Conservation (phyloP, 2,113 vertebrate species). For the Bubalus kerabau region DNA sequence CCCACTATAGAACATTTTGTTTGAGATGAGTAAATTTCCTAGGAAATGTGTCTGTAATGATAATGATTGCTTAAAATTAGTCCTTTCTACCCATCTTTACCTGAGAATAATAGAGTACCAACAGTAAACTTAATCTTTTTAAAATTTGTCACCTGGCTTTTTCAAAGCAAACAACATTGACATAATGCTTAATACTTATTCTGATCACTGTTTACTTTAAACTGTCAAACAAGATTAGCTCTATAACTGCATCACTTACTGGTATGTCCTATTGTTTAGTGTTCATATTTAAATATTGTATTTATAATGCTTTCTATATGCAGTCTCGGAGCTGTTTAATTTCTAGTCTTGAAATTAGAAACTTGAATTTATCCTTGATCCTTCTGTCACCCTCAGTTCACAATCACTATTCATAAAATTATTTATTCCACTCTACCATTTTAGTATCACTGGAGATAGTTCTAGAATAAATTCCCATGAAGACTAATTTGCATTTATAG, state of each 20-base stretch:
- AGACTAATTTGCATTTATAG: not conserved
- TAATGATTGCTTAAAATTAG: constrained; percentile 34
- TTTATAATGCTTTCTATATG: not conserved
- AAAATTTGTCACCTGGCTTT: not conserved
- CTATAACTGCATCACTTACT: not conserved
- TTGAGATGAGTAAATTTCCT: constrained; percentile 7
- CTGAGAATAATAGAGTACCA: not conserved
- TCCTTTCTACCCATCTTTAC: not conserved
- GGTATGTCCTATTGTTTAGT: not conserved
- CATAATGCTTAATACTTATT: not conserved
- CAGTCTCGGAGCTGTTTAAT: not conserved
- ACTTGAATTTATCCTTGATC: not conserved
- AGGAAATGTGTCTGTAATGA: not conserved
- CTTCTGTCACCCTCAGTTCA: not conserved
- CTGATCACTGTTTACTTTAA: constrained; percentile 18
- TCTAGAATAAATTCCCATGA: not conserved
- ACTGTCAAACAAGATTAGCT: constrained; percentile 23
- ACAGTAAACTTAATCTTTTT: not conserved
- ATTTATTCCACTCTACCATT: not conserved
- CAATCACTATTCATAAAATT: not conserved
- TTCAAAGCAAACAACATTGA: constrained; percentile 29
- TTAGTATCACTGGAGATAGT: not conserved
- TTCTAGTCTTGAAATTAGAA: not conserved
- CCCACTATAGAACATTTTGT: not conserved
- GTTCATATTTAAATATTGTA: not conserved